Percentiles rank a stretch among this genome's conserved stretches.
Evolutionary conservation across 2,888 invertebrate genomes (phyloP).

Genomic region (Archips crataeganus): DNA sequence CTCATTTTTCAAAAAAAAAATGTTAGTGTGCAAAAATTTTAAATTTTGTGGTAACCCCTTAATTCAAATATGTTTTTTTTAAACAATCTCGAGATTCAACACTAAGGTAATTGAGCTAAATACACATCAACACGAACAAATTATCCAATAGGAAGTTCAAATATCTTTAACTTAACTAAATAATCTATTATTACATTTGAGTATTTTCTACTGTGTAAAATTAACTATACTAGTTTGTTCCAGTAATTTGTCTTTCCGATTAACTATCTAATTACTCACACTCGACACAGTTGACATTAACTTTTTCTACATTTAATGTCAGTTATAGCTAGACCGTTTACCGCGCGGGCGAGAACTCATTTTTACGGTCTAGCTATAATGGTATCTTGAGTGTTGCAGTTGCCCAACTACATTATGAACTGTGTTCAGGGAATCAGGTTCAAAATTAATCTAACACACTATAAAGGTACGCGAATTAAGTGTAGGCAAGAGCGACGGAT

Average conservation of each 20-base stretch:
- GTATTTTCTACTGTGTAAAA: conserved; percentile 24
- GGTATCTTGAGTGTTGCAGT: background rate
- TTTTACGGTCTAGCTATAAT: background rate
- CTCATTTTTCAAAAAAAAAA: background rate
- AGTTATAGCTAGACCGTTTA: no score
- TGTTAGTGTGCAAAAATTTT: background rate
- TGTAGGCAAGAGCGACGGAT: conserved; percentile 32
- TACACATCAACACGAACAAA: background rate
- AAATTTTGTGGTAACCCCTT: background rate
- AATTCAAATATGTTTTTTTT: background rate
- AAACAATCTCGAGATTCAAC: conserved; percentile 10
- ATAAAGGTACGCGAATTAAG: conserved; percentile 24
- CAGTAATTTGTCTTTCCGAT: conserved; percentile 4
- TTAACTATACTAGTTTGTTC: conserved; percentile 19
- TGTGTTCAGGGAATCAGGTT: background rate
- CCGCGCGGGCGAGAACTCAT: no score
- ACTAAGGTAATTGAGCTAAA: background rate
- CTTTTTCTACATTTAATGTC: no score
- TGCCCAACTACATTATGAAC: background rate
- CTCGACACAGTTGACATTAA: no score
- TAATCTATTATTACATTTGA: conserved; percentile 3
- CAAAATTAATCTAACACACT: background rate
- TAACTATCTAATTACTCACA: background rate
- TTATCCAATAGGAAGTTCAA: conserved; percentile 7
- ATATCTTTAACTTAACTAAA: background rate